These are phyloP conservation scores for Mormyrops boulengeri DNA, from an alignment of 2,797 vertebrate species.

Conservation along the genomic window DNA sequence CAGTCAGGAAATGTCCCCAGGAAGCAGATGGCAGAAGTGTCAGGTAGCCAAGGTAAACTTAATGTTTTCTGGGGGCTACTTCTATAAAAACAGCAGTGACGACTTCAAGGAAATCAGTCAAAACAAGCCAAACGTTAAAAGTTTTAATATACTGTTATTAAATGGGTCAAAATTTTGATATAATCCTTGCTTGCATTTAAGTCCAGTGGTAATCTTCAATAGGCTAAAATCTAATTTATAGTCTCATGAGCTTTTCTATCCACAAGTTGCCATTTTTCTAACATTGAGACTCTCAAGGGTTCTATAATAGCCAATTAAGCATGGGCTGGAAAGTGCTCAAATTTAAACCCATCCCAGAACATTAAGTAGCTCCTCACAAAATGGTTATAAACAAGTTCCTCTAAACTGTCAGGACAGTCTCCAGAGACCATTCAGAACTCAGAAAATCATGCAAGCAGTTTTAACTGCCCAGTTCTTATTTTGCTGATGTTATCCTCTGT, in stretches of 20 bases:
- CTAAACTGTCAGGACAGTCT: conserved; percentile 32
- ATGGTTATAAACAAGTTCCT: conserved; percentile 36
- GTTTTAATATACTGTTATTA: neutral
- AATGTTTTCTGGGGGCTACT: neutral
- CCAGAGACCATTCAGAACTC: conserved; percentile 27
- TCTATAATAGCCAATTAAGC: conserved; percentile 42
- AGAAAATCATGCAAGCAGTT: conserved; percentile 33
- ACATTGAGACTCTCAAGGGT: conserved; percentile 16
- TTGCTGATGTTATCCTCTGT: conserved; percentile 24
- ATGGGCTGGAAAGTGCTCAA: conserved; percentile 22
- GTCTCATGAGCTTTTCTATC: conserved; percentile 10
- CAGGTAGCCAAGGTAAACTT: neutral
- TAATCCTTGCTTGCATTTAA: neutral
- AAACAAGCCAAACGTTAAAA: neutral
- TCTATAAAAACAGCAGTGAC: neutral
- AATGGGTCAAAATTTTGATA: neutral
- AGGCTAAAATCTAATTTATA: conserved; percentile 9
- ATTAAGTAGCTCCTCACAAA: conserved; percentile 29
- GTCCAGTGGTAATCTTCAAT: conserved; percentile 6
- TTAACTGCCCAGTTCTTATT: conserved; percentile 28
- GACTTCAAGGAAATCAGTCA: neutral
- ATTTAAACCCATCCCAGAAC: conserved; percentile 30
- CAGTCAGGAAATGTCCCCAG: neutral
- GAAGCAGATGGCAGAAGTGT: neutral
- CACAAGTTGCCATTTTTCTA: conserved; percentile 19